These are phyloP conservation scores for Hydrolagus affinis DNA, from an alignment of 2,113 vertebrate genomes.

Conservation along the genomic window DNA sequence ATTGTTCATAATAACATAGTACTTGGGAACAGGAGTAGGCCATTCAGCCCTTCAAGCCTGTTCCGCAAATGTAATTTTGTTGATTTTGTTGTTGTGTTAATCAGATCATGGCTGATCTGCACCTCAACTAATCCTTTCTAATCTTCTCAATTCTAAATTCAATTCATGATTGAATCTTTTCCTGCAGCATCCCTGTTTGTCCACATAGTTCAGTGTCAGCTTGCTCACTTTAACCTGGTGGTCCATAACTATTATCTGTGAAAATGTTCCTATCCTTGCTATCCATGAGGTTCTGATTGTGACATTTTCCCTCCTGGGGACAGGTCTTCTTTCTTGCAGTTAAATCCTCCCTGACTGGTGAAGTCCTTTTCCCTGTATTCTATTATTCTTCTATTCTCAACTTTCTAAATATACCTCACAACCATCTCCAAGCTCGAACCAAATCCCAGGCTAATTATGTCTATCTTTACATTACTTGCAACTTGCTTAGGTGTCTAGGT, in stretches of 20 bases:
- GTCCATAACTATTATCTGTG: not conserved
- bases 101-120: too few relatives aligned
- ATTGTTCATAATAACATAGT: not conserved
- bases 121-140: too few relatives aligned
- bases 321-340: not conserved
- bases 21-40: too few relatives aligned
- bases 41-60: too few relatives aligned
- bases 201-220: not conserved
- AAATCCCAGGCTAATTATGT: not conserved
- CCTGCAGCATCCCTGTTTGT: not conserved
- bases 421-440: not conserved
- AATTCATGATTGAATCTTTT: not conserved
- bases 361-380: not conserved
- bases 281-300: not conserved
- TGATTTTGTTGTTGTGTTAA: too few relatives aligned
- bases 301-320: not conserved
- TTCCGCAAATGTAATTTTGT: too few relatives aligned
- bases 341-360: not conserved
- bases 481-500: not conserved
- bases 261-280: not conserved
- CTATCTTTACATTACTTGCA: not conserved
- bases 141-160: too few relatives aligned
- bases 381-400: not conserved
- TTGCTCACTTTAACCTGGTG: not conserved
- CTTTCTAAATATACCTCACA: not conserved